phyloP scores from a whole-genome alignment of 2,113 vertebrate genomes.

The Brachionichthys hirsutus region DNA sequence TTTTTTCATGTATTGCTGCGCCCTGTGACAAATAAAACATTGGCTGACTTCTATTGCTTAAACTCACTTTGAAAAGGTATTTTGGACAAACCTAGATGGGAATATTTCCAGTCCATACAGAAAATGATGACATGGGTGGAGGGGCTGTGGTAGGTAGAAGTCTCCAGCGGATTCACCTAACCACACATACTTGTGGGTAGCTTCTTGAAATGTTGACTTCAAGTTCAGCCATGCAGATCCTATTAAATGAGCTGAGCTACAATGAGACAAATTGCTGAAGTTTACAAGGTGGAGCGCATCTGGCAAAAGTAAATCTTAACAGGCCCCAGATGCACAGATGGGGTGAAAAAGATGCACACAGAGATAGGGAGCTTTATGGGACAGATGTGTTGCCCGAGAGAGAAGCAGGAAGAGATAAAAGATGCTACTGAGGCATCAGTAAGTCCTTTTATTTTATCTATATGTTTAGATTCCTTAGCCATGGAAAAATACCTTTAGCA shows the following conservation, averaged over 20 bases:
- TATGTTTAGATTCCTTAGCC: no score
- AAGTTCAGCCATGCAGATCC: constrained; percentile 55
- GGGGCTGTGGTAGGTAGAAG: constrained; percentile 13
- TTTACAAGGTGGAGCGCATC: constrained; percentile 61
- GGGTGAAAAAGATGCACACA: constrained; percentile 25
- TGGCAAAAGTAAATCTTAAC: constrained; percentile 64
- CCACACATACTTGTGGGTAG: constrained; percentile 11
- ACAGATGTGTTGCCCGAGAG: constrained; percentile 52
- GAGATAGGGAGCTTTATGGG: constrained; percentile 55
- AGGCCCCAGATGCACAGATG: constrained; percentile 35
- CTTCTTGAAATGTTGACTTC: constrained; percentile 47
- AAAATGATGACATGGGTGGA: constrained; percentile 4
- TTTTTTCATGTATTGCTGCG: no score
- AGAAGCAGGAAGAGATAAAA: constrained; percentile 45
- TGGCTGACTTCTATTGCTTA: background rate
- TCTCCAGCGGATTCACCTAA: constrained; percentile 5
- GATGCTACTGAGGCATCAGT: constrained; percentile 47
- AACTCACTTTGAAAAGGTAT: constrained; percentile 9
- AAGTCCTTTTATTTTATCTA: no score
- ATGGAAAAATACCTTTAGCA: no score
- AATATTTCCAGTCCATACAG: background rate
- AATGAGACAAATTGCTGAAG: constrained; percentile 49
- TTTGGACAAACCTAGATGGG: constrained; percentile 1
- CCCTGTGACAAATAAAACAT: no score
- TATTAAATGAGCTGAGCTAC: constrained; percentile 48